Conservation (phyloP, 1,140 invertebrate species). For the Sweltsa coloradensis region DNA sequence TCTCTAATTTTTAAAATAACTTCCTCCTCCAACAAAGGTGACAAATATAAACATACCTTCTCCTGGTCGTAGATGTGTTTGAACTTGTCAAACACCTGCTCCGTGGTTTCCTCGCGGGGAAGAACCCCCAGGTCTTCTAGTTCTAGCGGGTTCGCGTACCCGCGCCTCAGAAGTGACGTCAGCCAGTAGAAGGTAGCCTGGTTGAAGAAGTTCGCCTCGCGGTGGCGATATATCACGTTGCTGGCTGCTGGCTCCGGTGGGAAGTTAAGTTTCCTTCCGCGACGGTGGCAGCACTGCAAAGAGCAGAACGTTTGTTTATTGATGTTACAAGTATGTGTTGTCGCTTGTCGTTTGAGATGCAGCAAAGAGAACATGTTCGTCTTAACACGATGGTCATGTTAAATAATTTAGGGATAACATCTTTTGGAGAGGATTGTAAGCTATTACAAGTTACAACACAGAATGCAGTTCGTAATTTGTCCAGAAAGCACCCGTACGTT, state of each 20-base stretch:
- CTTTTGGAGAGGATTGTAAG: too few species aligned
- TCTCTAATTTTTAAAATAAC: too few species aligned
- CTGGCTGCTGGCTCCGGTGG: too few species aligned
- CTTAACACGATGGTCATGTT: neutral
- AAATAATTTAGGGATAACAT: neutral
- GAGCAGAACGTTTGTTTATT: neutral
- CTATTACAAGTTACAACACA: too few species aligned
- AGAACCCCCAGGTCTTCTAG: constrained; percentile 54
- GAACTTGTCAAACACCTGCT: constrained; percentile 39
- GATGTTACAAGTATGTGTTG: neutral
- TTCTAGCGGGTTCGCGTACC: constrained; percentile 51
- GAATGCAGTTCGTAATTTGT: too few species aligned
- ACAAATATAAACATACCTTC: constrained; percentile 27
- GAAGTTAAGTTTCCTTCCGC: too few species aligned
- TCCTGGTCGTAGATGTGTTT: constrained; percentile 32
- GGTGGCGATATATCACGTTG: constrained; percentile 42
- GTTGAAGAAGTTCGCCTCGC: constrained; percentile 48
- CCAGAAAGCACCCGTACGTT: too few species aligned
- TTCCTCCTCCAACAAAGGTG: too few species aligned
- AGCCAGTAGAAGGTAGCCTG: constrained; percentile 70
- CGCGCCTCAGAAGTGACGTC: constrained; percentile 46
- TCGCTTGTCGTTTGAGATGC: neutral
- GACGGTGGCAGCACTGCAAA: neutral
- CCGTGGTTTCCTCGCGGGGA: constrained; percentile 45
- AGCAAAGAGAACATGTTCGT: neutral